Base-by-base conservation (phyloP, 2,888 invertebrate genomes). In the Aethes cnicana region DNA sequence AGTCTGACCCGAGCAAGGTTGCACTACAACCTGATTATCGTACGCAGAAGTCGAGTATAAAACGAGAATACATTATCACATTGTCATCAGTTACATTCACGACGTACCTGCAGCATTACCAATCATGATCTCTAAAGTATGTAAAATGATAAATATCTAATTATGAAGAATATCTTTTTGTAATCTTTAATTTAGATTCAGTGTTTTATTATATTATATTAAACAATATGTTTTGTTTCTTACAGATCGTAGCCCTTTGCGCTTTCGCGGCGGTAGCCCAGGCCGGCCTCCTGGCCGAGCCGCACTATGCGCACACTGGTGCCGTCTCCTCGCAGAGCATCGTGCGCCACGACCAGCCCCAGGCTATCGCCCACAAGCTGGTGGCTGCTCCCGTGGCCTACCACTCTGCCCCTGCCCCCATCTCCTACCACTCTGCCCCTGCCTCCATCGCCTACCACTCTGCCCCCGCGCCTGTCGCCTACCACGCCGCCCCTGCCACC, bases 271-370 rank as follows among this genome's bases (percentile, higher is more conserved):
- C 80, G 3, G 80, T 72, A 35, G 68, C 75, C 52, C 69, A 77
- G 58, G 83, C 81, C 6, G 82, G 80, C 47, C 73, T 84, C 14
- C 56, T 83, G 58, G 14, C 14, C n/a, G 70, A 68, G 44, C 65
- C 91, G 14, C 82, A 84, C 63, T 80, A 80, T 66, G 76, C 80
- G 5, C 53, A 71, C 4, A 77, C 81, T 4, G 69, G 62, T 20
- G 79, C 81, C 5, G 77, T 84, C 36, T 85, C 84, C 28, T 83
- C 82, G 11, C 83, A 83, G 58, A 81, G 69, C 69, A 76, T 80
- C 58, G 73, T 81, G 9, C 79, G 82, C 50, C 80, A 77, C 64
- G 80, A n/a, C n/a, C n/a, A 67, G 72, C 47, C 20, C 44, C 50
- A 37, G 1, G 69, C 16, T 66, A 69, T 32, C 9, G 50, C 53